phyloP scores from a whole-genome alignment of 2,113 vertebrate genomes.

The Pseudois nayaur region DNA sequence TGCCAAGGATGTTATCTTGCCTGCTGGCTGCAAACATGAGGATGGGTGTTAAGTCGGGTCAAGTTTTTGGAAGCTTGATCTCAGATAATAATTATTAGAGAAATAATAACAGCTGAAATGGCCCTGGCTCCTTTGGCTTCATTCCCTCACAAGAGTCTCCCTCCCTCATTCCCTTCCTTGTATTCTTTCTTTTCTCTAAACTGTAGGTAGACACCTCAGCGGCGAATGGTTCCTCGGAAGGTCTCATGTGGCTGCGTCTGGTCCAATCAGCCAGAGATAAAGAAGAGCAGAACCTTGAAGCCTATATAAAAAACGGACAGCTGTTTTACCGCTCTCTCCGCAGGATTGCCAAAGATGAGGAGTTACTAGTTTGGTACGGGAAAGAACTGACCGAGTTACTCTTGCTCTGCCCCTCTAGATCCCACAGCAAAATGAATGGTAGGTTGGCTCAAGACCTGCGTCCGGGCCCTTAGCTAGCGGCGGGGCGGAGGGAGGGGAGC shows the following conservation, averaged over 20 bases:
- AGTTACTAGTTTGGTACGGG: conserved; percentile 97
- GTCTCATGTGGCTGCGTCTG: conserved; percentile 95
- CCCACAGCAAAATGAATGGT: conserved; percentile 90
- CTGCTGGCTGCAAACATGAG: background rate
- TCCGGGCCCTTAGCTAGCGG: background rate
- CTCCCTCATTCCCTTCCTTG: background rate
- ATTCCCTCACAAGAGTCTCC: background rate
- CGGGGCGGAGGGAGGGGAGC: background rate
- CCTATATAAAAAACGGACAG: conserved; percentile 98
- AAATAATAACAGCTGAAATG: background rate
- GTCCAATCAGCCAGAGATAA: conserved; percentile 95
- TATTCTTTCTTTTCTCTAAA: background rate
- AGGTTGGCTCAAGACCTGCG: conserved; percentile 59
- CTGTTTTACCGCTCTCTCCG: conserved; percentile 96
- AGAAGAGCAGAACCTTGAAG: conserved; percentile 97
- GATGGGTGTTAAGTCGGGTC: background rate
- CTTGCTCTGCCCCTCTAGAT: conserved; percentile 85
- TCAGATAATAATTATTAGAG: background rate
- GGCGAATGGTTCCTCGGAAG: conserved; percentile 93
- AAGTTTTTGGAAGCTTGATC: background rate
- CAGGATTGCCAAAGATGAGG: conserved; percentile 96
- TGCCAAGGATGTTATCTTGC: background rate
- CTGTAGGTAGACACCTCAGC: conserved; percentile 96
- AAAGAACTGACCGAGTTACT: conserved; percentile 95
- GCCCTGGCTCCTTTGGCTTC: background rate